Evolutionary conservation across 2,888 invertebrate genomes (phyloP), one percentile per base, ranked within the genome.

Genomic region (Ophioninae sp.): DNA sequence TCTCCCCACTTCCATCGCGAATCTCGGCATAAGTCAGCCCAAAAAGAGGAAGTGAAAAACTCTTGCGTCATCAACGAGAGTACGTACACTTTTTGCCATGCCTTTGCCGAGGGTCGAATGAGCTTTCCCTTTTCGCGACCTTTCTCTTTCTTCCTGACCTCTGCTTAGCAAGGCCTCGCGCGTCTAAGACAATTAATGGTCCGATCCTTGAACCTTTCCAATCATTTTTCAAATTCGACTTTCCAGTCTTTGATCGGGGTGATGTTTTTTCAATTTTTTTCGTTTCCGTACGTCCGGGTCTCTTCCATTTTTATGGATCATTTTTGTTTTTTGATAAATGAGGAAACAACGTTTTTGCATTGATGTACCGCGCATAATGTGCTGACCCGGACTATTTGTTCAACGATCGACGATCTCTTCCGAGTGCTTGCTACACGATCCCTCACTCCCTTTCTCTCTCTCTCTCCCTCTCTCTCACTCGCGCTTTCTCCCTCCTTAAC

Each of bases 91-190:
- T 91, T 92, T 91, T 89, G 79, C 84, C 72, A 77, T 44, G 90
- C 87, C 90, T 90, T 89, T 88, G 89, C 89, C 76, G 9, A 79
- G 59, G 10, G n/a, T 17, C 39, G 41, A 58, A 39, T 78, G 72
- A 86, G 88, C 91, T 91, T 91, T 91, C 91, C 88, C 91, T 91
- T 87, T 91, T 91, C 91, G 87, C 88, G 87, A 88, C 89, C 89
- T 90, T 86, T 86, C 84, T 22, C 41, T 22, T 78, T 20, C 22
- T n/a, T 22, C 13, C 39, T 41, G 37, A n/a, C 71, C 64, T 51
- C 86, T 91, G 89, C 91, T 91, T 91, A 90, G 80, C 90, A 89
- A 88, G 1, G 89, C 88, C 86, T 89, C 90, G 89, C 89, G 88
- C 88, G 90, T 91, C 90, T 91, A 88, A 91, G 90, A 89, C 90